Evolutionary conservation across 1,140 invertebrate species (phyloP).

Genomic region (Listronotus bonariensis): DNA sequence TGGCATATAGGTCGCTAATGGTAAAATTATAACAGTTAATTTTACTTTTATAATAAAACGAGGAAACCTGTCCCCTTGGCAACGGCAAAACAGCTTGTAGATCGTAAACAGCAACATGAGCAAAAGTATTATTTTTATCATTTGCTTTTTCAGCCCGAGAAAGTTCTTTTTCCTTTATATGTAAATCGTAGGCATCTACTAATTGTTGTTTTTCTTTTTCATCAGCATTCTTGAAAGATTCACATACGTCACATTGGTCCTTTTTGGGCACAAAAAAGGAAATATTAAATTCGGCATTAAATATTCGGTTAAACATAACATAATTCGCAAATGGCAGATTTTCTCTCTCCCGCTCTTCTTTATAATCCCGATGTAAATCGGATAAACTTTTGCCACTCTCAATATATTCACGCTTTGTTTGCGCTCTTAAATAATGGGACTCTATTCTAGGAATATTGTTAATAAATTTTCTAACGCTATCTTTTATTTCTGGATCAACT

Average conservation of each 20-base stretch:
- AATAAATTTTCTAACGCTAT: slow-evolving; percentile 33
- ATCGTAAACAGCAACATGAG: neutral
- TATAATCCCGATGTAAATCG: slow-evolving; percentile 14
- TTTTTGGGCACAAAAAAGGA: slow-evolving; percentile 54
- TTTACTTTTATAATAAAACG: slow-evolving; percentile 47
- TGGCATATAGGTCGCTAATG: no score
- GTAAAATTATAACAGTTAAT: no score
- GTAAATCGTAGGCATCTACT: slow-evolving; percentile 42
- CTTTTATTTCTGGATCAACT: slow-evolving; percentile 31
- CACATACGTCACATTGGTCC: slow-evolving; percentile 53
- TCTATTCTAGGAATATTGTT: slow-evolving; percentile 23
- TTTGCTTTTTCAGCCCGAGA: slow-evolving; percentile 45
- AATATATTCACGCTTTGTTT: no score
- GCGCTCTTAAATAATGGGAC: no score
- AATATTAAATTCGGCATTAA: slow-evolving; percentile 51
- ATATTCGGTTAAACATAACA: slow-evolving; percentile 39
- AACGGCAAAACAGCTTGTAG: slow-evolving; percentile 48
- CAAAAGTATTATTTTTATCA: slow-evolving; percentile 40
- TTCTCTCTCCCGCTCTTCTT: slow-evolving; percentile 15
- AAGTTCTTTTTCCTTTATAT: slow-evolving; percentile 43
- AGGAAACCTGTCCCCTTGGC: slow-evolving; percentile 49
- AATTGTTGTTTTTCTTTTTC: slow-evolving; percentile 40
- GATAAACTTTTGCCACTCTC: no score
- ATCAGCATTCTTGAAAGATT: slow-evolving; percentile 47
- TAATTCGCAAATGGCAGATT: slow-evolving; percentile 26